phyloP scores from a whole-genome alignment of 2,888 invertebrate genomes.

The Andrena camellia region DNA sequence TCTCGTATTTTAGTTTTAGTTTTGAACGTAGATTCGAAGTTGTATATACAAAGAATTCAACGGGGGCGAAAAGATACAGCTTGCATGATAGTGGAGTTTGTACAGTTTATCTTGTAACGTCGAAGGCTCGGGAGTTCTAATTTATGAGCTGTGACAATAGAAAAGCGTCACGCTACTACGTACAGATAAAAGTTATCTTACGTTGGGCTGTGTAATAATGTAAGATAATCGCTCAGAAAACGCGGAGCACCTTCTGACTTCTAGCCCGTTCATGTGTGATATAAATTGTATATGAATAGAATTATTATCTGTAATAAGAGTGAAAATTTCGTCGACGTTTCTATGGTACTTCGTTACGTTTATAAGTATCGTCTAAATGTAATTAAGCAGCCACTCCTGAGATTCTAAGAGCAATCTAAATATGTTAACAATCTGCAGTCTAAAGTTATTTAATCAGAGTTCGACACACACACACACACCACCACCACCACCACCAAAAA shows the following conservation, averaged over 20 bases:
- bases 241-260: conserved; percentile 9
- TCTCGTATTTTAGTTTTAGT: conserved; percentile 3
- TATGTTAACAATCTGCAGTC: background rate
- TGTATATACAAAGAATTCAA: conserved; percentile 8
- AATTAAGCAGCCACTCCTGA: conserved; percentile 28
- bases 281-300: conserved; percentile 33
- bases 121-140: background rate
- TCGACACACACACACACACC: background rate
- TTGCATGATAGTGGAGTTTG: conserved; percentile 31
- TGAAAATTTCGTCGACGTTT: conserved; percentile 17
- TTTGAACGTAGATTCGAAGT: conserved; percentile 4
- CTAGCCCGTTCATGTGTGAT: conserved; percentile 27
- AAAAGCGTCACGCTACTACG: background rate
- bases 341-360: conserved; percentile 7
- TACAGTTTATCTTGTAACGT: background rate
- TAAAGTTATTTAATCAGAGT: conserved; percentile 17
- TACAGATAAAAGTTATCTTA: conserved; percentile 3
- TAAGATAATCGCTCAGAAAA: conserved; percentile 14
- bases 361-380: conserved; percentile 12
- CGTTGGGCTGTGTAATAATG: background rate
- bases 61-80: conserved; percentile 5
- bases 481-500: too few relatives aligned
- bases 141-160: background rate
- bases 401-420: conserved; percentile 2
- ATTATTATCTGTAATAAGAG: conserved; percentile 13